Base-by-base conservation (phyloP, 2,113 vertebrate genomes). In the Centropus bengalensis region DNA sequence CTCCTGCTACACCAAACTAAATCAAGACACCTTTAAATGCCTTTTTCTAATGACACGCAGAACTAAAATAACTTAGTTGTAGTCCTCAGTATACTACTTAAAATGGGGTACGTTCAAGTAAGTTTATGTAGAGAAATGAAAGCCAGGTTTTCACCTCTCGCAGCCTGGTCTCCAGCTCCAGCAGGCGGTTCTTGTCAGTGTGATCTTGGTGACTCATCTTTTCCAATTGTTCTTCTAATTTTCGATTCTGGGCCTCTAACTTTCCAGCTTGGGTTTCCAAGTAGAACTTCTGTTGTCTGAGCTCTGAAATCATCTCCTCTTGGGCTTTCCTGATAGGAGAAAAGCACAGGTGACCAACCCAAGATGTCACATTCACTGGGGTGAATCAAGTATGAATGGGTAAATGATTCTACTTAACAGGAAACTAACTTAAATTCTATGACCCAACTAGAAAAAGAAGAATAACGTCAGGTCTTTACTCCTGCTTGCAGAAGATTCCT, bases 221-320 rank as follows among this genome's bases (percentile, higher is more conserved):
- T 94, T 99, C 99, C 73, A 99, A 97, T 94, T 99, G 99, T 78
- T 99, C 99, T 94, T 99, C 99, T 96, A 99, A 98, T 96, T 99
- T 99, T 89, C 98, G 99, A 94, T 99, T 99, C 97, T 99, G 99
- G 82, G 99, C 99, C 93, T 99, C 99, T 94, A 99, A 93, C 93
- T 99, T 99, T 38, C 99, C 99, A 18, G 99, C 99, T 96, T 99
- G 99, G 14, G 99, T 99, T 96, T 99, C 99, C 97, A 99, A 97
- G 97, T 99, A 99, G 97, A 99, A 99, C 96, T 99, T 99, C 98
- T 99, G 99, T 94, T 99, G 99, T 67, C 99, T 98, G 71, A 99
- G 99, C 96, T 99, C 99, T 71, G 99, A 99, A 96, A 99, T 99
- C 99, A 99, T 99, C 96, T 99, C 99, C 93, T 99, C 99, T 94